Evolutionary conservation across 2,888 invertebrate genomes (phyloP).

Genomic region (Drosophila mettleri): DNA sequence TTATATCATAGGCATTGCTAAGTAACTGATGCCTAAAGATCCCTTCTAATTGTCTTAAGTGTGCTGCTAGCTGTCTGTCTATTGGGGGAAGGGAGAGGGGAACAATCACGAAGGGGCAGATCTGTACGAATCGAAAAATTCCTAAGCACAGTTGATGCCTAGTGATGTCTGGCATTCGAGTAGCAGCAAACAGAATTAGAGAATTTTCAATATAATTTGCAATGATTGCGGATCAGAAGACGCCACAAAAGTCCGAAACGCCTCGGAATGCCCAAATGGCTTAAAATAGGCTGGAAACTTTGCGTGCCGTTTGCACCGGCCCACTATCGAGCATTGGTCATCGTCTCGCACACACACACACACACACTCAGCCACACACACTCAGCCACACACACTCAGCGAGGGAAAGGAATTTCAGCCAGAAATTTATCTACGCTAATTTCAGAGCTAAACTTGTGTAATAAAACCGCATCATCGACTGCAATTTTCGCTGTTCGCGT

Average conservation of each 20-base stretch:
- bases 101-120: background rate
- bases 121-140: constrained; percentile 25
- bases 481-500: constrained; percentile 75
- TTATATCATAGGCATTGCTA: constrained; percentile 59
- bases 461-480: constrained; percentile 73
- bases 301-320: constrained; percentile 42
- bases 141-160: constrained; percentile 22
- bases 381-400: constrained; percentile 14
- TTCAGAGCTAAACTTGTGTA: constrained; percentile 78
- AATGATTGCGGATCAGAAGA: constrained; percentile 62
- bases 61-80: constrained; percentile 61
- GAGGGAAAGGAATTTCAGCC: constrained; percentile 60
- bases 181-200: constrained; percentile 40
- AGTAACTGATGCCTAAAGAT: constrained; percentile 58
- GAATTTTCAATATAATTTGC: constrained; percentile 63
- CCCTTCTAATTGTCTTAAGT: constrained; percentile 64
- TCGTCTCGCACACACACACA: constrained; percentile 46
- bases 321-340: constrained; percentile 69
- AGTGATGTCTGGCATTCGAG: constrained; percentile 37
- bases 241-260: constrained; percentile 54
- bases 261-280: constrained; percentile 52
- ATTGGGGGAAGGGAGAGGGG: background rate
- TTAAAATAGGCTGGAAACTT: constrained; percentile 28
- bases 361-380: constrained; percentile 27
- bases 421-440: constrained; percentile 82